These are phyloP conservation scores for Phyllopteryx taeniolatus DNA, from an alignment of 2,113 vertebrate species.

Conservation along the genomic window DNA sequence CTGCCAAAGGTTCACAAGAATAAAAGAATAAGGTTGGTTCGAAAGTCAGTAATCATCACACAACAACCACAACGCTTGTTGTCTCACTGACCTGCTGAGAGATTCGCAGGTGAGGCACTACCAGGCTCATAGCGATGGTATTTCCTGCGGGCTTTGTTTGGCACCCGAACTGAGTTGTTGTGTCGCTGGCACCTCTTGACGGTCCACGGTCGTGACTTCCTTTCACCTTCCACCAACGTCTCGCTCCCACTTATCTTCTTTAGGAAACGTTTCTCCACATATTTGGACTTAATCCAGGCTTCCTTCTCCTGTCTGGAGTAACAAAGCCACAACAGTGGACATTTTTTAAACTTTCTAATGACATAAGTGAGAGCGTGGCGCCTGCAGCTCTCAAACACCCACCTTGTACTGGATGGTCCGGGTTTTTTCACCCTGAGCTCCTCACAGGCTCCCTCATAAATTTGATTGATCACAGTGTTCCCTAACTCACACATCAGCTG, in stretches of 20 bases:
- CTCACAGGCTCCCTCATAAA: constrained; percentile 89
- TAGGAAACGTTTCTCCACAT: constrained; percentile 89
- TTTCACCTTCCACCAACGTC: constrained; percentile 69
- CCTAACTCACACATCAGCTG: constrained; percentile 98
- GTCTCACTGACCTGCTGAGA: constrained; percentile 79
- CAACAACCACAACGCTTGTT: background rate
- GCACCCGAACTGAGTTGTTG: constrained; percentile 76
- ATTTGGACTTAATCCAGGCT: constrained; percentile 93
- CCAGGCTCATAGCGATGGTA: constrained; percentile 78
- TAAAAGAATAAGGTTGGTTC: constrained; percentile 13
- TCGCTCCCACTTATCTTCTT: constrained; percentile 73
- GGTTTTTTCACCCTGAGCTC: constrained; percentile 86
- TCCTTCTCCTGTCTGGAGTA: constrained; percentile 87
- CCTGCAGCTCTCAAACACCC: constrained; percentile 28
- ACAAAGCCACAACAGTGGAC: constrained; percentile 9
- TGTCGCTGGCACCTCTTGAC: constrained; percentile 82
- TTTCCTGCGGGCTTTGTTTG: constrained; percentile 74
- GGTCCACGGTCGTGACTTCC: constrained; percentile 80
- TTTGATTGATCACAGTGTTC: constrained; percentile 91
- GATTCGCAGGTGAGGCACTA: constrained; percentile 71
- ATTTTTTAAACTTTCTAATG: no score
- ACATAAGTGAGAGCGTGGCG: background rate
- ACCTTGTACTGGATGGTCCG: constrained; percentile 68
- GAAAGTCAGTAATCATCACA: background rate
- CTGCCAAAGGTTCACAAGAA: constrained; percentile 49